Evolutionary conservation across 1,140 invertebrate genomes (phyloP).

Genomic region (Lerema accius): DNA sequence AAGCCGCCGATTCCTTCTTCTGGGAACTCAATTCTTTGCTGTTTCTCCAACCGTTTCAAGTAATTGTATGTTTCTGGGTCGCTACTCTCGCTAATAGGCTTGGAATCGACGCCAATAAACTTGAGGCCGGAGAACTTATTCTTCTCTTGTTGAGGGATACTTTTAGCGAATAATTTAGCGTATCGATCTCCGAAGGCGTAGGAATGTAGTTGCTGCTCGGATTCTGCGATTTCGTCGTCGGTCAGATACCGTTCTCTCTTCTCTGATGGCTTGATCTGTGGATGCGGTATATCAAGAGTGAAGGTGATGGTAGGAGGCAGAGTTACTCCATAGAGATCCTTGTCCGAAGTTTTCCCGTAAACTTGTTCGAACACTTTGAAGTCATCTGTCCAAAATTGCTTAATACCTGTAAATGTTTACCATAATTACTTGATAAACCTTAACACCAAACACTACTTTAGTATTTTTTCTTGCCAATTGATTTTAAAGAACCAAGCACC

Average conservation of each 20-base stretch:
- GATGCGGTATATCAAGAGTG: slow-evolving; percentile 36
- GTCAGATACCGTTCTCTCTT: slow-evolving; percentile 58
- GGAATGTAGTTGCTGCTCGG: slow-evolving; percentile 32
- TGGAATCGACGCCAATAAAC: slow-evolving; percentile 62
- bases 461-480: too few relatives aligned
- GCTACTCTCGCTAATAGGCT: slow-evolving; percentile 55
- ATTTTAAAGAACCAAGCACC: too few relatives aligned
- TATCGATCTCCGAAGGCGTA: slow-evolving; percentile 47
- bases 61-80: slow-evolving; percentile 68
- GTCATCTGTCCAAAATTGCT: slow-evolving; percentile 71
- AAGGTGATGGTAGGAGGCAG: slow-evolving; percentile 52
- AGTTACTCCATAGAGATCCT: slow-evolving; percentile 60
- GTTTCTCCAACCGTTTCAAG: slow-evolving; percentile 60
- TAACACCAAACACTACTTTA: too few relatives aligned
- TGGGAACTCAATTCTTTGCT: slow-evolving; percentile 46
- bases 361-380: slow-evolving; percentile 68
- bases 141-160: slow-evolving; percentile 40
- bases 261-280: slow-evolving; percentile 45
- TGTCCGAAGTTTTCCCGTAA: slow-evolving; percentile 72
- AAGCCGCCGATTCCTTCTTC: slow-evolving; percentile 47
- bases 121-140: slow-evolving; percentile 51
- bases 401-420: slow-evolving; percentile 53
- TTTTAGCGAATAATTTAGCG: slow-evolving; percentile 48
- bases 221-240: slow-evolving; percentile 37
- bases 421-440: neutral